phyloP scores from a whole-genome alignment of 2,888 invertebrate genomes.

The Hirtodrosophila trivittata region DNA sequence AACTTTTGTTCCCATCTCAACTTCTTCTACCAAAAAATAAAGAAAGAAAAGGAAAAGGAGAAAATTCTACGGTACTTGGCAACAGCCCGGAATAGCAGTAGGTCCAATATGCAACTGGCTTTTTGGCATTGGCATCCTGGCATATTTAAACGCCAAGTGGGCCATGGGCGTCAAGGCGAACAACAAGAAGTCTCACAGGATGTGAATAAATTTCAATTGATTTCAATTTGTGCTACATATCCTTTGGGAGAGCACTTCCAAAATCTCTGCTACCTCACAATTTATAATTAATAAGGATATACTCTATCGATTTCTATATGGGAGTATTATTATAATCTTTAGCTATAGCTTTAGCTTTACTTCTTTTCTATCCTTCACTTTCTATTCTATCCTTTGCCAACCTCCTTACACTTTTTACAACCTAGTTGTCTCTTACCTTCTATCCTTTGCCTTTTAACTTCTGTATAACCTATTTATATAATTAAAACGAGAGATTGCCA shows the following conservation, averaged over 20 bases:
- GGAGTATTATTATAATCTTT: too few species aligned
- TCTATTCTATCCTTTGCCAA: too few species aligned
- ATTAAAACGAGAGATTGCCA: too few species aligned
- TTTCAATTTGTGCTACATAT: too few species aligned
- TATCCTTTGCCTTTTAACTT: too few species aligned
- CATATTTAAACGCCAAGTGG: conserved; percentile 41
- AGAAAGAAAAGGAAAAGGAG: not conserved
- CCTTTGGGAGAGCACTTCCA: not conserved
- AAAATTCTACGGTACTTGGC: conserved; percentile 58
- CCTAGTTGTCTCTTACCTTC: too few species aligned
- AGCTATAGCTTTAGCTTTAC: too few species aligned
- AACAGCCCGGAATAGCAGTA: conserved; percentile 18
- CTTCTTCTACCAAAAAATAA: conserved; percentile 47
- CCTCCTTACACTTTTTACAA: too few species aligned
- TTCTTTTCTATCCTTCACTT: too few species aligned
- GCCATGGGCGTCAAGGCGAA: conserved; percentile 39
- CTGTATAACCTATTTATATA: too few species aligned
- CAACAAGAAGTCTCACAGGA: conserved; percentile 4
- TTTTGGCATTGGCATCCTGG: conserved; percentile 16
- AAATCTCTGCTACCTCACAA: not conserved
- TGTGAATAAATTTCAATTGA: conserved; percentile 31
- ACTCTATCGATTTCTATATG: too few species aligned
- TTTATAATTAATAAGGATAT: too few species aligned
- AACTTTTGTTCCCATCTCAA: conserved; percentile 60
- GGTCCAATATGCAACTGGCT: conserved; percentile 38